These are phyloP conservation scores for Drosophila truncata DNA, from an alignment of 1,140 invertebrate genomes.

Conservation along the genomic window DNA sequence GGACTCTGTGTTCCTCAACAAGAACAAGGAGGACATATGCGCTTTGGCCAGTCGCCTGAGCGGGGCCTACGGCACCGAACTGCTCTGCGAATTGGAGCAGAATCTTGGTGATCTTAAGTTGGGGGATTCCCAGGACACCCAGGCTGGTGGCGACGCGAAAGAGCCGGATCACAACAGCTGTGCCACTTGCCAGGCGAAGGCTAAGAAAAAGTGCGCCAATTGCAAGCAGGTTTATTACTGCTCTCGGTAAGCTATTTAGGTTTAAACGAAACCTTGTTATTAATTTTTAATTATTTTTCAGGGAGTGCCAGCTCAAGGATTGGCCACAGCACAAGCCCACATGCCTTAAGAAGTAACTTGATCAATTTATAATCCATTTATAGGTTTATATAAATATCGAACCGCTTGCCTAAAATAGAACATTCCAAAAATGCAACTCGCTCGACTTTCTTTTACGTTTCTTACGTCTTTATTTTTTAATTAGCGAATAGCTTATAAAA, in stretches of 20 bases:
- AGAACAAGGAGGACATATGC: constrained; percentile 86
- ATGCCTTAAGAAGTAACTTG: constrained; percentile 34
- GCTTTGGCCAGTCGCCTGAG: constrained; percentile 85
- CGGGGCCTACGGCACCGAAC: constrained; percentile 86
- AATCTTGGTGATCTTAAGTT: constrained; percentile 41
- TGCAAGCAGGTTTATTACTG: constrained; percentile 86
- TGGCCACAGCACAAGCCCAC: constrained; percentile 86
- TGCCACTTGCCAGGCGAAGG: constrained; percentile 83
- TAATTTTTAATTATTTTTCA: constrained; percentile 8
- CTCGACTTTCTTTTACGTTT: constrained; percentile 17
- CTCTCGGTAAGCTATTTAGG: constrained; percentile 67
- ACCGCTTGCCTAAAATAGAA: constrained; percentile 35
- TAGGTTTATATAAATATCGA: constrained; percentile 6
- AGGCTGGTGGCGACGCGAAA: constrained; percentile 16
- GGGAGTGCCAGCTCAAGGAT: constrained; percentile 86
- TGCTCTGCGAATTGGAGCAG: constrained; percentile 86
- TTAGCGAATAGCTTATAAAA: constrained; percentile 49
- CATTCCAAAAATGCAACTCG: constrained; percentile 69
- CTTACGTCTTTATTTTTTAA: constrained; percentile 61
- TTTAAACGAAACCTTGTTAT: neutral
- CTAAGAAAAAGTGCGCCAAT: constrained; percentile 86
- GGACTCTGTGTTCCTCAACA: constrained; percentile 86
- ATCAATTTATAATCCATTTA: neutral
- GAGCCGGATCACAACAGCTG: constrained; percentile 67
- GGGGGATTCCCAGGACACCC: constrained; percentile 17